phyloP scores from a whole-genome alignment of 2,113 vertebrate genomes.

The Parotia lawesii region DNA sequence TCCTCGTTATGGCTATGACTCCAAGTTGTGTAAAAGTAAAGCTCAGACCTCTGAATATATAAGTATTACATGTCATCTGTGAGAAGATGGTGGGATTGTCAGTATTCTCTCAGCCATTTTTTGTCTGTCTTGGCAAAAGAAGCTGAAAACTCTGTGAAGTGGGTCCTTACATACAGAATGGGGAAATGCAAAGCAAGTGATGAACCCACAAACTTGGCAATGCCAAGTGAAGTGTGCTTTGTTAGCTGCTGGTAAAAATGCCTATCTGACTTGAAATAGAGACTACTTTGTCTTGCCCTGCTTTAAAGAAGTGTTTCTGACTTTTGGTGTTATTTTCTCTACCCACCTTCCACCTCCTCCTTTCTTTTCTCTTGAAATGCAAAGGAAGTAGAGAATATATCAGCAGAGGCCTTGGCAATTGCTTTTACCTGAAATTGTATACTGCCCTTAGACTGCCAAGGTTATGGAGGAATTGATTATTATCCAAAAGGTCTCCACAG shows the following conservation, averaged over 20 bases:
- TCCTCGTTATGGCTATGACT: background rate
- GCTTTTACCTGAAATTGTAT: background rate
- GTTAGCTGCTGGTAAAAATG: background rate
- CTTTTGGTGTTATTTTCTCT: background rate
- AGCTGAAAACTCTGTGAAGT: background rate
- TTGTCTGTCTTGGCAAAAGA: background rate
- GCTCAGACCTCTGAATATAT: background rate
- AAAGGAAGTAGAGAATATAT: background rate
- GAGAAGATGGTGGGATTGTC: background rate
- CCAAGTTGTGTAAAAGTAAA: background rate
- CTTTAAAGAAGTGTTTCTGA: background rate
- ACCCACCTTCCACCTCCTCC: background rate
- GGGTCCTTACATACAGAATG: background rate
- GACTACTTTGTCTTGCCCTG: background rate
- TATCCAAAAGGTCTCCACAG: background rate
- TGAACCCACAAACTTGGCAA: background rate
- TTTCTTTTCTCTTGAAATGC: background rate
- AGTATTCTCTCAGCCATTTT: background rate
- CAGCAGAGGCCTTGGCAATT: background rate
- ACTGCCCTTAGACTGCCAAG: background rate
- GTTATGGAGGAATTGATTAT: background rate
- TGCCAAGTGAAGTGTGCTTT: background rate
- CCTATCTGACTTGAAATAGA: background rate
- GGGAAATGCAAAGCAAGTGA: background rate
- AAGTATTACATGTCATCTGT: background rate